phyloP scores from a whole-genome alignment of 2,113 vertebrate genomes.

The Nesoenas mayeri region DNA sequence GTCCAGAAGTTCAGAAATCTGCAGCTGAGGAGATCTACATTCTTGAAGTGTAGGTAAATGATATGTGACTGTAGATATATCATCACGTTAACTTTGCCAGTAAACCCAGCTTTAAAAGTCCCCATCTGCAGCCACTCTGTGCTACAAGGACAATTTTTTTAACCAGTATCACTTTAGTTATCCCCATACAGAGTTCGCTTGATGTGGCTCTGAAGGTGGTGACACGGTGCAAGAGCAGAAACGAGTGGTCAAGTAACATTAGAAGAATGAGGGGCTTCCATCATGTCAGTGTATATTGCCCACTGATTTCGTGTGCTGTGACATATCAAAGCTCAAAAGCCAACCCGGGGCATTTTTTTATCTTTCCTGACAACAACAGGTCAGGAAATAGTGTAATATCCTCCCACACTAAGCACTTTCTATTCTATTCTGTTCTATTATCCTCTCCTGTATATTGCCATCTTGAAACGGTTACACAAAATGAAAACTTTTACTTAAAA shows the following conservation, averaged over 20 bases:
- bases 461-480: not conserved
- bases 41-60: not conserved
- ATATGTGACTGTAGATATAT: not conserved
- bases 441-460: not conserved
- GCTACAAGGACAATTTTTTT: not conserved
- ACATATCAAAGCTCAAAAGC: not conserved
- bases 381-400: conserved; percentile 51
- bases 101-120: not conserved
- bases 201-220: not conserved
- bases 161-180: not conserved
- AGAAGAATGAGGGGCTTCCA: not conserved
- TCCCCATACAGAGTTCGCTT: not conserved
- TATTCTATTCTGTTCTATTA: not conserved
- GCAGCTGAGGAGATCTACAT: fast-evolving
- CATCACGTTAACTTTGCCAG: not conserved
- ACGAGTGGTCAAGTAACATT: fast-evolving
- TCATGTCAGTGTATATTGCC: fast-evolving
- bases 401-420: conserved; percentile 5
- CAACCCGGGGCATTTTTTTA: not conserved
- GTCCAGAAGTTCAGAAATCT: not conserved
- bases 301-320: not conserved
- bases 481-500: not conserved
- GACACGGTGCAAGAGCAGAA: not conserved
- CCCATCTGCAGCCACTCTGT: not conserved
- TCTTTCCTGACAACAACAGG: conserved; percentile 7